Percentiles rank a stretch among this genome's conserved stretches.
Conservation (phyloP, 2,888 invertebrate genomes). For the Drosophila greeni region DNA sequence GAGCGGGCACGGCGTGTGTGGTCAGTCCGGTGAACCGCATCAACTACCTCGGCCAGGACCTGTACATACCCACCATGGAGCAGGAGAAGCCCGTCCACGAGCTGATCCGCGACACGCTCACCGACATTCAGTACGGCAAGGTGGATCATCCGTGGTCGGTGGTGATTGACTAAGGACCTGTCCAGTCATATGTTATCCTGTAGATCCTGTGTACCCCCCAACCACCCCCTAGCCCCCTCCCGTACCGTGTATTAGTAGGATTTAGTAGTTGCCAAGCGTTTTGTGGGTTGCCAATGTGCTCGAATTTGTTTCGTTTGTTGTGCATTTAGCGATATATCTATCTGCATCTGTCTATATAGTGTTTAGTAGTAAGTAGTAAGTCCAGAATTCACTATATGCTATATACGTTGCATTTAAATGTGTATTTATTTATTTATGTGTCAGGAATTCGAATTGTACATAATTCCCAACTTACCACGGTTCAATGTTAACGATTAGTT, state of each 20-base stretch:
- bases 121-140: conserved; percentile 94
- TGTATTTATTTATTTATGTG: conserved; percentile 40
- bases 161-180: conserved; percentile 81
- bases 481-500: conserved; percentile 48
- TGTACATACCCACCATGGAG: conserved; percentile 86
- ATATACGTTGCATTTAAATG: conserved; percentile 29
- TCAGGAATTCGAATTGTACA: conserved; percentile 33
- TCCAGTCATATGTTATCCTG: background rate
- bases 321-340: conserved; percentile 31
- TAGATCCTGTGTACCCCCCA: background rate
- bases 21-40: conserved; percentile 95
- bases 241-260: conserved; percentile 74
- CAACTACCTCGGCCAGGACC: conserved; percentile 85
- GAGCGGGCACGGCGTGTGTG: conserved; percentile 97
- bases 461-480: conserved; percentile 34
- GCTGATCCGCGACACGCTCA: conserved; percentile 86
- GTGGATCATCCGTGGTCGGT: conserved; percentile 90
- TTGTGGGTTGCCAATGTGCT: conserved; percentile 59
- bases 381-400: background rate
- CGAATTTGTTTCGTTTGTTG: conserved; percentile 64
- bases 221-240: conserved; percentile 9
- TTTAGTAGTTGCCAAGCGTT: conserved; percentile 54
- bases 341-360: conserved; percentile 17
- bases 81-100: conserved; percentile 87
- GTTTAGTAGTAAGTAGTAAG: conserved; percentile 11